These are phyloP conservation scores for Nephila pilipes DNA, from an alignment of 1,140 invertebrate species.

Conservation along the genomic window DNA sequence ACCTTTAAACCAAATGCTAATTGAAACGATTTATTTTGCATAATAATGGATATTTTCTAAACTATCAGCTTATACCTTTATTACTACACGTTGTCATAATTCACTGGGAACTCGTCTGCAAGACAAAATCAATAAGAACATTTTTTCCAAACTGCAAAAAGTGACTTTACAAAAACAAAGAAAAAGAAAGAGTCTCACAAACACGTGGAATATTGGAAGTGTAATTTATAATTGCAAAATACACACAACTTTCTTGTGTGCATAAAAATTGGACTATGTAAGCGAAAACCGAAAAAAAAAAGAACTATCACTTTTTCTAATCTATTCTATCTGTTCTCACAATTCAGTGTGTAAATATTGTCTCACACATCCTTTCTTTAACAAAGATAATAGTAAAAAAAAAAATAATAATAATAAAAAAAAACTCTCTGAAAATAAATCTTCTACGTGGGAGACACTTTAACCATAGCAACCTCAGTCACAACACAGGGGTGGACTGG, in stretches of 20 bases:
- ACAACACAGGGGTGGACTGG: constrained; percentile 19
- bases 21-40: constrained; percentile 29
- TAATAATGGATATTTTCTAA: neutral
- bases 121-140: neutral
- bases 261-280: constrained; percentile 24
- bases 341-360: constrained; percentile 11
- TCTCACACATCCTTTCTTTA: constrained; percentile 26
- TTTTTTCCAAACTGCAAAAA: neutral
- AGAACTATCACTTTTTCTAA: neutral
- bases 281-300: neutral
- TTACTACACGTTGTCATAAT: neutral
- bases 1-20: neutral
- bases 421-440: neutral
- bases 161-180: neutral
- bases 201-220: neutral
- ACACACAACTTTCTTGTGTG: neutral
- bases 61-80: neutral
- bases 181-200: neutral
- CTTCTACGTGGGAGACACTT: constrained; percentile 28
- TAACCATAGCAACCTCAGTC: constrained; percentile 60
- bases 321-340: constrained; percentile 22
- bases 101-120: neutral
- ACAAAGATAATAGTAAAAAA: neutral
- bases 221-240: constrained; percentile 46
- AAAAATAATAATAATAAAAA: too few species aligned